A percentile compares a stretch with the other conserved stretches of the same genome.
These are phyloP conservation scores for Asobara japonica DNA, from an alignment of 1,140 invertebrate genomes.

Conservation along the genomic window DNA sequence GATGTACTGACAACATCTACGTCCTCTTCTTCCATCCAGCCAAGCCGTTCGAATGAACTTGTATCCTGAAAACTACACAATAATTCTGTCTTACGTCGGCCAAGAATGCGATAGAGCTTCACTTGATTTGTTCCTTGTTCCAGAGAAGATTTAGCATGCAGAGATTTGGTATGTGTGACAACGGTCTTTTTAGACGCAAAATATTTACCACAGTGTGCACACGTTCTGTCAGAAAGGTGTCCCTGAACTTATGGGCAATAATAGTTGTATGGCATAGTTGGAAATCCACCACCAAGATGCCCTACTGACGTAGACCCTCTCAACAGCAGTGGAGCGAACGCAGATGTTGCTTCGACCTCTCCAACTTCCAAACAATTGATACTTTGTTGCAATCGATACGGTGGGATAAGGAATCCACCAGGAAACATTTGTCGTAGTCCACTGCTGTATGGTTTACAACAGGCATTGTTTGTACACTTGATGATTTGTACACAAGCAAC, in stretches of 20 bases:
- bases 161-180: neutral
- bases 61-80: too few relatives aligned
- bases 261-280: conserved; percentile 10
- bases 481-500: conserved; percentile 20
- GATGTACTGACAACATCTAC: neutral
- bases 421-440: conserved; percentile 6
- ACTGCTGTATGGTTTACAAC: conserved; percentile 22
- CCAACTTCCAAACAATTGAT: neutral
- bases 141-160: neutral
- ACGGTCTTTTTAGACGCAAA: conserved; percentile 3
- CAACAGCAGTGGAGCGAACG: neutral
- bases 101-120: neutral
- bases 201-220: conserved; percentile 21
- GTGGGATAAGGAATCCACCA: conserved; percentile 24
- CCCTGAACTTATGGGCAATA: conserved; percentile 20
- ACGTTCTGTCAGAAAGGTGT: conserved; percentile 16
- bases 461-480: conserved; percentile 2
- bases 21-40: neutral
- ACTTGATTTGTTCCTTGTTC: neutral
- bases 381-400: neutral
- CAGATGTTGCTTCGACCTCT: neutral
- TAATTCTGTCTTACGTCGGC: too few relatives aligned
- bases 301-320: neutral
- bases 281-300: neutral
- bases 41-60: too few relatives aligned